phyloP scores from a whole-genome alignment of 2,888 invertebrate genomes.

The Xestia xanthographa region DNA sequence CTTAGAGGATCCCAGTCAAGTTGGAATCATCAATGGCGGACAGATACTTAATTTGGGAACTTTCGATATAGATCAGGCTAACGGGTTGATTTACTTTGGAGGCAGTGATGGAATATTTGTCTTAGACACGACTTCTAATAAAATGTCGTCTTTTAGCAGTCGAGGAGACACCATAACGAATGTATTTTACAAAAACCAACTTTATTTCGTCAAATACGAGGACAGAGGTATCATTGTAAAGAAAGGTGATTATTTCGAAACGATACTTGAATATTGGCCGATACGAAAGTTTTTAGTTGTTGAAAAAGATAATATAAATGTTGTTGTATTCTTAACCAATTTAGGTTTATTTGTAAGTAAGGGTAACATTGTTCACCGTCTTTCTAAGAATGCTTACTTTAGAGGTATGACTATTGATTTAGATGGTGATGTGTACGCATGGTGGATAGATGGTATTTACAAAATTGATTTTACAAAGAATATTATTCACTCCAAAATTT shows the following conservation, averaged over 20 bases:
- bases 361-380: slow-evolving; percentile 68
- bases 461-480: slow-evolving; percentile 76
- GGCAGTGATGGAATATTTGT: slow-evolving; percentile 82
- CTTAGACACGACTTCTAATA: slow-evolving; percentile 72
- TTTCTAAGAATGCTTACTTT: slow-evolving; percentile 82
- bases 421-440: slow-evolving; percentile 80
- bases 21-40: slow-evolving; percentile 73
- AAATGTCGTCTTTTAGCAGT: slow-evolving; percentile 79
- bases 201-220: slow-evolving; percentile 79
- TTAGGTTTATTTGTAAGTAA: slow-evolving; percentile 80
- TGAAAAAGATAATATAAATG: slow-evolving; percentile 72
- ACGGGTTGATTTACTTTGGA: slow-evolving; percentile 80
- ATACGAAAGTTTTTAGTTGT: slow-evolving; percentile 82
- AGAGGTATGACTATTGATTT: slow-evolving; percentile 83
- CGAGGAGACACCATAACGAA: slow-evolving; percentile 79
- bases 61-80: slow-evolving; percentile 84
- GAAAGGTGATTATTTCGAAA: slow-evolving; percentile 78
- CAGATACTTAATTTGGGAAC: slow-evolving; percentile 81
- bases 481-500: slow-evolving; percentile 74
- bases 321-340: slow-evolving; percentile 77
- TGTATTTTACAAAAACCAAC: slow-evolving; percentile 79
- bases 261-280: slow-evolving; percentile 72
- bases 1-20: slow-evolving; percentile 71
- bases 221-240: slow-evolving; percentile 79
- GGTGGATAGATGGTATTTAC: slow-evolving; percentile 87